Base-by-base conservation (phyloP, 2,888 invertebrate species). In the Hesperia comma region DNA sequence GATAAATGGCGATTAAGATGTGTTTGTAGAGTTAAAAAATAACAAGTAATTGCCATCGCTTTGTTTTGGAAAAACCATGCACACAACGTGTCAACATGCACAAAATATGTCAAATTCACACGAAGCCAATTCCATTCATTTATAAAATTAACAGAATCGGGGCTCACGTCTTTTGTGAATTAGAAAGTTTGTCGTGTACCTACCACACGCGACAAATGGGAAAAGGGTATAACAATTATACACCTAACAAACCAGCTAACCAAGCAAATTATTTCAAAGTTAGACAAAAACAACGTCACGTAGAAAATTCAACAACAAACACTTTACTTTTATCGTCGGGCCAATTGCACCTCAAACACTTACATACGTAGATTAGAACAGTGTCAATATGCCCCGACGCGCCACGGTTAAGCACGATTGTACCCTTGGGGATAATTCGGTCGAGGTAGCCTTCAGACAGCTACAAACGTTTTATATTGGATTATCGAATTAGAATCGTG, bases 291-390 rank as follows among this genome's bases (percentile, higher is more conserved):
- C 19, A 57, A 57, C 7, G 14, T 21, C 7, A 43, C 51, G 10
- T 21, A 21, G 33, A 21, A 33, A 53, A 26, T 58, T 51, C 64
- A 58, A 17, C 41, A 51, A 49, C 58, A 43, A 53, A 64, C 64
- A 64, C 64, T 64, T 43, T 8, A 53, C 41, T 64, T 64, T 64
- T 64, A 64, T 64, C 57, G 57, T 17, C 58, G 53, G n/a, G 43
- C 51, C 53, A 64, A 64, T 58, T 53, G 53, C 58, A 64, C 58
- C 41, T 64, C 64, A 64, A 58, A 58, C 64, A 64, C 64, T 64
- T 64, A 63, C 57, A 51, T 57, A 63, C 57, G 63, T 51, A 58
- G 64, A 64, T 64, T 64, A 64, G 63, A 40, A 63, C 55, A 40
- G 64, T 53, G 64, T 64, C 64, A 64, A 64, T 58, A 64, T 53